Base-by-base conservation (phyloP, 2,797 vertebrate species). In the Paedocypris micromegethes region DNA sequence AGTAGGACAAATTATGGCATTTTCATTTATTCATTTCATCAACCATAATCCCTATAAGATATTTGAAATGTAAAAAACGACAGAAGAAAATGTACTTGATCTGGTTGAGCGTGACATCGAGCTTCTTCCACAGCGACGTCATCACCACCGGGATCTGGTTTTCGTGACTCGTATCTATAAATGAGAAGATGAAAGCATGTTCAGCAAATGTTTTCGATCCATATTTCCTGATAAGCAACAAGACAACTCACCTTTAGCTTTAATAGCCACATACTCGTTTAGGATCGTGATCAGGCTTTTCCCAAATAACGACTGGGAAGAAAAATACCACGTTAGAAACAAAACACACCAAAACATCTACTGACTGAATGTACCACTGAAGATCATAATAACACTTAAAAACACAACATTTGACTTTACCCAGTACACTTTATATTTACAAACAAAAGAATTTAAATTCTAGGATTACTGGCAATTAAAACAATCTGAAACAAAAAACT, bases 71-170 rank as follows among this genome's bases (percentile, higher is more conserved):
- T 23, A 23, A 23, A 23, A 23, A 23, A 23, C 23, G 23, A 23
- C 23, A 23, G 23, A 23, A 23, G 23, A 23, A 23, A 23, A 23
- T 23, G 23, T 91, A 97, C 97, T 94, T 98, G 82, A 99, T 98
- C 81, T 99, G 96, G 80, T 93, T 94, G 78, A 99, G 92, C 0
- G 96, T 99, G 64, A 94, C 93, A 83, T 99, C 96, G 79, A 99
- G 79, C 78, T 97, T 98, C 83, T 97, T 98, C 97, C 97, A 99
- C 52, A 99, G 81, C 5, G 97, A 98, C 8, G 95, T 93, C 94
- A 98, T 92, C 86, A 98, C 90, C 41, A 86, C 89, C 69, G 97
- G 97, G 7, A 97, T 90, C 59, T 91, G 79, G 63, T 73, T 77
- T 61, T 90, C 89, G 39, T 81, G 85, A 75, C 71, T 82, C 44